A percentile compares a stretch with the other conserved stretches of the same genome.
Evolutionary conservation across 2,888 invertebrate species (phyloP).

Genomic region (Deilephila porcellus): DNA sequence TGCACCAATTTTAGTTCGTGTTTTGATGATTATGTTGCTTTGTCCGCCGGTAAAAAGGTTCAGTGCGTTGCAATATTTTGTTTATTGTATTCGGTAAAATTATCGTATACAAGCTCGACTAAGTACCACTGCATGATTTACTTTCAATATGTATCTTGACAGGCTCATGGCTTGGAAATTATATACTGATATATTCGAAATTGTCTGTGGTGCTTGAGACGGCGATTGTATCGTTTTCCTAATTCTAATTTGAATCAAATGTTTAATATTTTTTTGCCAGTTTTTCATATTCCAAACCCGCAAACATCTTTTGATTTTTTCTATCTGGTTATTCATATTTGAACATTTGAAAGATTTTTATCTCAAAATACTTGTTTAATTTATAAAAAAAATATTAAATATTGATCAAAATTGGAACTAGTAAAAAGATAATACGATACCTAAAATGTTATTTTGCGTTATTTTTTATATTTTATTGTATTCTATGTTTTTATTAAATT

Average conservation of each 20-base stretch:
- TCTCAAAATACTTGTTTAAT: too few relatives aligned
- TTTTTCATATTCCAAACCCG: too few relatives aligned
- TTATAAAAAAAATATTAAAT: too few relatives aligned
- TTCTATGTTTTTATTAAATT: not conserved
- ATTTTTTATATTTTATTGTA: not conserved
- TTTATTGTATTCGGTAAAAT: not conserved
- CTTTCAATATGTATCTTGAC: not conserved
- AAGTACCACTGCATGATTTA: too few relatives aligned
- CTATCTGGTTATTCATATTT: too few relatives aligned
- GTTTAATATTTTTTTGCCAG: not conserved
- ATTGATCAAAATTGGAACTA: too few relatives aligned
- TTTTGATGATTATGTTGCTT: not conserved
- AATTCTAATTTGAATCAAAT: not conserved
- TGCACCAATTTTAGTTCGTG: not conserved
- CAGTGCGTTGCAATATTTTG: slow-evolving; percentile 6
- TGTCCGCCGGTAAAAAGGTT: not conserved
- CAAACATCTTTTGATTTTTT: too few relatives aligned
- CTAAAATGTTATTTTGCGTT: not conserved
- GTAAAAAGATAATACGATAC: not conserved
- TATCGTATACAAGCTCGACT: not conserved
- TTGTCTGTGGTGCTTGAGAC: not conserved
- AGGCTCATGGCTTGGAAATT: too few relatives aligned
- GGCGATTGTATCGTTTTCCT: not conserved
- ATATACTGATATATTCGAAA: not conserved
- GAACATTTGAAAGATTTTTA: too few relatives aligned